Evolutionary conservation across 2,888 invertebrate genomes (phyloP).

Genomic region (Isoperla grammatica): DNA sequence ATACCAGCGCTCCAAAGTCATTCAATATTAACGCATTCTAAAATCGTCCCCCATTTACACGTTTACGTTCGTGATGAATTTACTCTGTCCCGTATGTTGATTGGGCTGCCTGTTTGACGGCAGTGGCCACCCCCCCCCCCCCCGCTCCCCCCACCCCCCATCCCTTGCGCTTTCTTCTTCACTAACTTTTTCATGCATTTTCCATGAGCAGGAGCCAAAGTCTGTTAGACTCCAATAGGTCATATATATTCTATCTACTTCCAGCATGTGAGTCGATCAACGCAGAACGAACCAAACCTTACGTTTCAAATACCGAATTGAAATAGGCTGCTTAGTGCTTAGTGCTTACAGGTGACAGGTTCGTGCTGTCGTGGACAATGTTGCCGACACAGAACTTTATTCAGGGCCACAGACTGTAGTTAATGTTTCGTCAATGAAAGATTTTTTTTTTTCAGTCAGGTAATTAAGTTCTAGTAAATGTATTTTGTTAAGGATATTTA

Average conservation of each 20-base stretch:
- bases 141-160: too few relatives aligned
- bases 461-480: too few relatives aligned
- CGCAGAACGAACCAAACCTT: neutral
- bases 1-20: too few relatives aligned
- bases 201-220: slow-evolving; percentile 14
- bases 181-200: slow-evolving; percentile 18
- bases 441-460: too few relatives aligned
- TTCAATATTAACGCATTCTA: too few relatives aligned
- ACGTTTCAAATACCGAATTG: slow-evolving; percentile 3
- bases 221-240: slow-evolving; percentile 18
- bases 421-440: too few relatives aligned
- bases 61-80: neutral
- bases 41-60: neutral
- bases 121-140: neutral
- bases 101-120: neutral
- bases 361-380: too few relatives aligned
- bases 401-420: too few relatives aligned
- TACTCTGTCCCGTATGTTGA: neutral
- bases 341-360: too few relatives aligned
- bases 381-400: too few relatives aligned
- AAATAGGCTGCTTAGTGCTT: too few relatives aligned
- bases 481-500: too few relatives aligned
- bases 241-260: slow-evolving; percentile 18
- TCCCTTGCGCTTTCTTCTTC: slow-evolving; percentile 8
- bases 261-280: slow-evolving; percentile 6